A percentile compares a stretch with the other conserved stretches of the same genome.
Conservation (phyloP, 2,888 invertebrate genomes). For the Cepaea hortensis region DNA sequence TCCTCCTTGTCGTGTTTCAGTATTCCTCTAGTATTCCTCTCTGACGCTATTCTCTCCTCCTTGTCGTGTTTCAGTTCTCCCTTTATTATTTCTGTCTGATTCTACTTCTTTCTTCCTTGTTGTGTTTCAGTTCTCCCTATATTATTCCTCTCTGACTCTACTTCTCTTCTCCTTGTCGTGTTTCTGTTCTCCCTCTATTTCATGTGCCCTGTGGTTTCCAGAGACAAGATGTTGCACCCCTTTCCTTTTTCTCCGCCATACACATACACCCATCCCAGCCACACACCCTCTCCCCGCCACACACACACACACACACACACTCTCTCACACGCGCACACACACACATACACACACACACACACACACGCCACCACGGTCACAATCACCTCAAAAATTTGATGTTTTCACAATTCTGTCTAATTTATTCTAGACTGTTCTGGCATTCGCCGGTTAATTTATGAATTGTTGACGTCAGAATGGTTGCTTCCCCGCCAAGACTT, state of each 20-base stretch:
- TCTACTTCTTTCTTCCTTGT: constrained; percentile 31
- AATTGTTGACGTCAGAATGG: no score
- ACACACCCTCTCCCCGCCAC: no score
- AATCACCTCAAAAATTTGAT: neutral
- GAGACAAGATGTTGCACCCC: no score
- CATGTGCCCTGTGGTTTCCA: neutral
- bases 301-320: no score
- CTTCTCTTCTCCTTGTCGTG: constrained; percentile 16
- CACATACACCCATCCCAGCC: neutral
- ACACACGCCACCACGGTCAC: neutral
- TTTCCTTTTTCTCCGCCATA: neutral
- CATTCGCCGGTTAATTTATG: no score
- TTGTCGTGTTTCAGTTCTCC: neutral
- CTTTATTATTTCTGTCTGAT: constrained; percentile 13
- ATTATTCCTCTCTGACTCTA: constrained; percentile 2
- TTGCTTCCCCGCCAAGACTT: no score
- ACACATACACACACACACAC: constrained; percentile 16
- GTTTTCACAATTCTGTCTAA: no score
- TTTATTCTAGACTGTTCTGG: no score
- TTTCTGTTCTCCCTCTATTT: constrained; percentile 6
- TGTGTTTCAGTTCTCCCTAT: constrained; percentile 31
- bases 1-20: neutral
- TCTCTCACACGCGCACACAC: no score
- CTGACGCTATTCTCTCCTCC: constrained; percentile 2
- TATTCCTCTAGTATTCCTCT: constrained; percentile 4